phyloP scores from a whole-genome alignment of 2,113 vertebrate genomes.

The Pionites leucogaster region DNA sequence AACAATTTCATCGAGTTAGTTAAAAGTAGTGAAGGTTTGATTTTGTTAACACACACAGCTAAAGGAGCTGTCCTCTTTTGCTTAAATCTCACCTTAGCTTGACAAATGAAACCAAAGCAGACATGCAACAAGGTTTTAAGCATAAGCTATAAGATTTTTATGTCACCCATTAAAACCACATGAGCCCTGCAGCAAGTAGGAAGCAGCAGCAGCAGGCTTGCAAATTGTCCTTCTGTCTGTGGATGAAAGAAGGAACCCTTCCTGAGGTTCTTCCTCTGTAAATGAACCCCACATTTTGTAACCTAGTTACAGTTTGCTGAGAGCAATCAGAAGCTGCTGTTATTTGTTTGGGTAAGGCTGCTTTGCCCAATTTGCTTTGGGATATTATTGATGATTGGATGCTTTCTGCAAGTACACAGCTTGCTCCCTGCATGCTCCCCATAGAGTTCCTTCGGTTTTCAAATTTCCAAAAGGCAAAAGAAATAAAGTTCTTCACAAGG shows the following conservation, averaged over 20 bases:
- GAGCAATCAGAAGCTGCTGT: rapidly evolving
- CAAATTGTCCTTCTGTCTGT: rapidly evolving
- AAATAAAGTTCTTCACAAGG: rapidly evolving
- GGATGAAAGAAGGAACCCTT: rapidly evolving
- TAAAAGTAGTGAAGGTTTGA: rapidly evolving
- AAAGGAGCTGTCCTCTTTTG: neutral
- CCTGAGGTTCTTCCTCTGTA: rapidly evolving
- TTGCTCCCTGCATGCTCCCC: neutral
- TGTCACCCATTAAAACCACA: rapidly evolving
- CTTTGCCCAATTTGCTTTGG: neutral
- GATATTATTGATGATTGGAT: neutral
- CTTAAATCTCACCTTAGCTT: rapidly evolving
- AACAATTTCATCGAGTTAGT: neutral
- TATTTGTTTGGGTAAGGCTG: neutral
- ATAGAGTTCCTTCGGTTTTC: neutral
- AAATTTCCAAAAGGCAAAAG: neutral
- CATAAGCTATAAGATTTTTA: rapidly evolving
- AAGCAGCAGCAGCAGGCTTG: neutral
- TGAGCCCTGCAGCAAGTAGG: rapidly evolving
- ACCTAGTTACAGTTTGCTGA: neutral
- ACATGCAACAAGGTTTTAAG: neutral
- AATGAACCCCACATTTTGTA: neutral
- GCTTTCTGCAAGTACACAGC: neutral
- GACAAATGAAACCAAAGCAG: neutral
- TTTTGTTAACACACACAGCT: neutral